These are phyloP conservation scores for Xyrichtys novacula DNA, from an alignment of 2,797 vertebrate genomes.

Conservation along the genomic window DNA sequence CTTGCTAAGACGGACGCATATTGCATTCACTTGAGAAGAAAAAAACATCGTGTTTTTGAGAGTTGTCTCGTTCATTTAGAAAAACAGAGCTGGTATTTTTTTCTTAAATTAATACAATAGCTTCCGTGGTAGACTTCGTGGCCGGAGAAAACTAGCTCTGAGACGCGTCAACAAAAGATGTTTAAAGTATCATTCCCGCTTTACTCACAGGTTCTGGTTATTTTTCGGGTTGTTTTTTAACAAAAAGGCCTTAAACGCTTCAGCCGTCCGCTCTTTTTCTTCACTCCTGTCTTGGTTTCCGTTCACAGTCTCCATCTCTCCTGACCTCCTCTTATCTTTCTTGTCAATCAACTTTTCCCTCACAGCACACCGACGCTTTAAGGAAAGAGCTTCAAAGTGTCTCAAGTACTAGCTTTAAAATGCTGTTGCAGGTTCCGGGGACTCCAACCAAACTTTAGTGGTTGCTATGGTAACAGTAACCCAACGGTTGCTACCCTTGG, in stretches of 20 bases:
- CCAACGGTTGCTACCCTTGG: neutral
- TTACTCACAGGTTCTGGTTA: constrained; percentile 63
- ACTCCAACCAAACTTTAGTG: neutral
- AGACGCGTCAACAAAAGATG: too few species aligned
- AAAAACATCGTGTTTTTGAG: too few species aligned
- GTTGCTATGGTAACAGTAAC: constrained; percentile 51
- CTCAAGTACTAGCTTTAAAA: neutral
- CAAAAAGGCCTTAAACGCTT: constrained; percentile 52
- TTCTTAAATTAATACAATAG: too few species aligned
- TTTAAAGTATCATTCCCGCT: neutral
- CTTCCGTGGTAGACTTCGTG: too few species aligned
- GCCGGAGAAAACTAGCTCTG: too few species aligned
- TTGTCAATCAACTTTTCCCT: neutral
- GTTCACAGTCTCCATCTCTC: constrained; percentile 24
- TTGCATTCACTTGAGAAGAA: too few species aligned
- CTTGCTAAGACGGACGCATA: too few species aligned
- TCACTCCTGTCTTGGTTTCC: neutral
- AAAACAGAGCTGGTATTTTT: too few species aligned
- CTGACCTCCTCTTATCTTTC: neutral
- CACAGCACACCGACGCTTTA: neutral
- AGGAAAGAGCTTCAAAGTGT: neutral
- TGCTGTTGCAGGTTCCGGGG: rapidly evolving
- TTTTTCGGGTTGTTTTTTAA: constrained; percentile 50
- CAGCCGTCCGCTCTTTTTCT: constrained; percentile 14
- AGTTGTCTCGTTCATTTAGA: too few species aligned